Percentiles rank a stretch among this genome's conserved stretches.
Evolutionary conservation across 1,140 invertebrate genomes (phyloP).

Genomic region (Thaumetopoea pityocampa): DNA sequence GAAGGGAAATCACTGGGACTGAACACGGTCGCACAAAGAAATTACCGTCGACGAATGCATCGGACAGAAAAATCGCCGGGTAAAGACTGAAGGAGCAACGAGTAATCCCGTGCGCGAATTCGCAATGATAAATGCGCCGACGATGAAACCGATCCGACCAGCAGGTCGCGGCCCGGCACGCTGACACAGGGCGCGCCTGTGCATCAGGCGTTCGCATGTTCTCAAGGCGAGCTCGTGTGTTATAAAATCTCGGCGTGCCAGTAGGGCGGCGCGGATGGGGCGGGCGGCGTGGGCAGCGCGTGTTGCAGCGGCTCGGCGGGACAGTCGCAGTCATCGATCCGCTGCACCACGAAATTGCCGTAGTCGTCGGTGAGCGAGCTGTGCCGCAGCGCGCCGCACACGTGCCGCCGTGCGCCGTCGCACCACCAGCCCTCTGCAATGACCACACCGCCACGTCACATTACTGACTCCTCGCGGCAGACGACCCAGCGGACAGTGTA

Average conservation of each 20-base stretch:
- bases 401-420: conserved; percentile 43
- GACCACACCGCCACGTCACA: background rate
- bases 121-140: too few relatives aligned
- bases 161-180: background rate
- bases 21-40: too few relatives aligned
- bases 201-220: conserved; percentile 1
- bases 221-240: conserved; percentile 7
- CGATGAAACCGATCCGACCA: background rate
- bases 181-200: conserved; percentile 3
- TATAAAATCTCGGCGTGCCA: conserved; percentile 21
- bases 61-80: too few relatives aligned
- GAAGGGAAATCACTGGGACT: too few relatives aligned
- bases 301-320: conserved; percentile 26
- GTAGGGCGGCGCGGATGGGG: conserved; percentile 11
- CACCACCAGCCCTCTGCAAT: conserved; percentile 46
- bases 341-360: conserved; percentile 67
- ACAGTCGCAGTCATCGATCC: conserved; percentile 57
- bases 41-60: too few relatives aligned
- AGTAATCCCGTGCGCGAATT: too few relatives aligned
- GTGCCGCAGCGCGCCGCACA: conserved; percentile 57
- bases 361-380: conserved; percentile 71
- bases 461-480: too few relatives aligned
- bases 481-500: too few relatives aligned
- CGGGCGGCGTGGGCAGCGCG: conserved; percentile 11
- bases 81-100: too few relatives aligned